Evolutionary conservation across 2,888 invertebrate genomes (phyloP).

Genomic region (Ophraella communa): DNA sequence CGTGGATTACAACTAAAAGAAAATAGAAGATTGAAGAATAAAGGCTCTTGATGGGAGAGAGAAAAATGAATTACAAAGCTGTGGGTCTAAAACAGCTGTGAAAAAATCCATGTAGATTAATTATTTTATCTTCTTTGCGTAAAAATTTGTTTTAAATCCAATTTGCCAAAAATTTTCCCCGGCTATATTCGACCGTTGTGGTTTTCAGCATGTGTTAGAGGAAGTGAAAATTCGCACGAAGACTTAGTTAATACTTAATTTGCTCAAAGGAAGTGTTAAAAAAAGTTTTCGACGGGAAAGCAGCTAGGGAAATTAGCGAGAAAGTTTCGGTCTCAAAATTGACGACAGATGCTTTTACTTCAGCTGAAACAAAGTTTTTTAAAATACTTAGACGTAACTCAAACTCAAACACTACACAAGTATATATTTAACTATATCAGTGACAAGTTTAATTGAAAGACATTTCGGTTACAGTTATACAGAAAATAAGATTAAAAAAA

Average conservation of each 20-base stretch:
- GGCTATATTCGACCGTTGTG: constrained; percentile 17
- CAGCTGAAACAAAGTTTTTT: not conserved
- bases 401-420: not conserved
- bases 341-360: not conserved
- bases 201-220: constrained; percentile 34
- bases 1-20: no score
- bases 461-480: no score
- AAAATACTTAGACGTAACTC: not conserved
- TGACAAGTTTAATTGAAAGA: no score
- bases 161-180: not conserved
- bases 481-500: no score
- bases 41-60: no score
- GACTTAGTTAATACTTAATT: constrained; percentile 31
- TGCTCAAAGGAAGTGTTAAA: constrained; percentile 10
- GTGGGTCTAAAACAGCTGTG: no score
- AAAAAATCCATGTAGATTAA: no score
- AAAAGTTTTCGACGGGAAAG: constrained; percentile 22
- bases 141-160: no score
- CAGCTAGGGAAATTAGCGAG: constrained; percentile 26
- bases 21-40: no score
- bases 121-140: no score
- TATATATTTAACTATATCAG: no score
- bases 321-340: constrained; percentile 13
- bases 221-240: constrained; percentile 32
- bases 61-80: no score